Conservation (phyloP, 2,797 vertebrate species). For the Bucorvus abyssinicus region DNA sequence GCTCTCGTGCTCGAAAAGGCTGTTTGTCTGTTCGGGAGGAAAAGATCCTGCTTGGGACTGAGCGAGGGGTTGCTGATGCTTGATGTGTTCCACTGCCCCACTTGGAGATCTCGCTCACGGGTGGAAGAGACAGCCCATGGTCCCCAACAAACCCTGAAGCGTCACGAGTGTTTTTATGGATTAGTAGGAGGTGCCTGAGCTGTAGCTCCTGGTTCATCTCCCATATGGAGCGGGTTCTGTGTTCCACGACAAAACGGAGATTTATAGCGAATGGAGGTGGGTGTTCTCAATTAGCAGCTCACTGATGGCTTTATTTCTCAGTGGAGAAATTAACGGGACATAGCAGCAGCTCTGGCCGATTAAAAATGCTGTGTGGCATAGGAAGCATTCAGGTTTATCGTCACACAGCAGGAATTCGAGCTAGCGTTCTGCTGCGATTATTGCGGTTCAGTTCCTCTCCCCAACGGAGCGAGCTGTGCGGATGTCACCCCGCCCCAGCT, state of each 20-base stretch:
- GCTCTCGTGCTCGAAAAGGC: background rate
- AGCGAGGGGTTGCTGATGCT: background rate
- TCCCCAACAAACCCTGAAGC: background rate
- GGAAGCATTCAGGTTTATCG: background rate
- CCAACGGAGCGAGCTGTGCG: background rate
- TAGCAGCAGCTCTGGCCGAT: background rate
- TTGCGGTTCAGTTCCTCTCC: background rate
- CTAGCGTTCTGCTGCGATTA: background rate
- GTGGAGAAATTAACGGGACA: background rate
- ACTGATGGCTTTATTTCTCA: background rate
- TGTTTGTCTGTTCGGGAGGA: background rate
- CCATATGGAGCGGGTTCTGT: background rate
- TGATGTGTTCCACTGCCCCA: no score
- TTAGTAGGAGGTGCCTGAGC: background rate
- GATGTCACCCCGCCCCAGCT: background rate
- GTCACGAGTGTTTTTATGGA: background rate
- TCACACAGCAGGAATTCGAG: background rate
- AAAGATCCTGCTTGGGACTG: background rate
- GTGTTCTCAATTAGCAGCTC: background rate
- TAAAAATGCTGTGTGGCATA: background rate
- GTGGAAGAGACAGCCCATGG: background rate
- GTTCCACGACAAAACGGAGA: background rate
- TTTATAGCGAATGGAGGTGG: background rate
- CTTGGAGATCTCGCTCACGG: background rate
- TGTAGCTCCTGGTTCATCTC: background rate